These are phyloP conservation scores for Scotopteryx bipunctaria DNA, from an alignment of 2,888 invertebrate species.

Conservation along the genomic window DNA sequence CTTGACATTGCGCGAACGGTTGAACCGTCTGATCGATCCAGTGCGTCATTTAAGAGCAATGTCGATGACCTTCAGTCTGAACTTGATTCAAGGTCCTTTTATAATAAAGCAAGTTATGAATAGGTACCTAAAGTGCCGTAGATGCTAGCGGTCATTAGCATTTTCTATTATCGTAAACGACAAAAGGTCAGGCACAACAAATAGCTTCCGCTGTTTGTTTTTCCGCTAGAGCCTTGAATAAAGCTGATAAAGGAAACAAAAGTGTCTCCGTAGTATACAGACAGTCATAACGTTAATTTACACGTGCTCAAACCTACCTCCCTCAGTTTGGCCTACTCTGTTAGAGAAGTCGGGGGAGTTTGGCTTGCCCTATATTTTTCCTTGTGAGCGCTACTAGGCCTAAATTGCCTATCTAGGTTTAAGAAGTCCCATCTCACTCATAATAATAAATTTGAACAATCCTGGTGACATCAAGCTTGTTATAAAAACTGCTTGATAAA, in stretches of 20 bases:
- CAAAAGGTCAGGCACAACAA: conserved; percentile 28
- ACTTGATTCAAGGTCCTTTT: conserved; percentile 58
- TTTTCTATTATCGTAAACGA: conserved; percentile 39
- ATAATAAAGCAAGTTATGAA: conserved; percentile 52
- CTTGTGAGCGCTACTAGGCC: neutral
- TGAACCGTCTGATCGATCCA: conserved; percentile 69
- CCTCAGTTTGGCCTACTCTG: conserved; percentile 26
- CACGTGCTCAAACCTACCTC: conserved; percentile 20
- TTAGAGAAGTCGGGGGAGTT: conserved; percentile 15
- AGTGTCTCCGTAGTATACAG: conserved; percentile 4
- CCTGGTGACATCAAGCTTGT: too few species aligned
- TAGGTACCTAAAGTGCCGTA: conserved; percentile 45
- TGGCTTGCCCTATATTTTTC: conserved; percentile 21
- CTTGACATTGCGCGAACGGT: conserved; percentile 72
- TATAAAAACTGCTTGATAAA: too few species aligned
- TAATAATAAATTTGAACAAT: too few species aligned
- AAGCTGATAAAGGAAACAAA: conserved; percentile 13
- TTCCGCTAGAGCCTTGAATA: conserved; percentile 16
- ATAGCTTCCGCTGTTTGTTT: conserved; percentile 34
- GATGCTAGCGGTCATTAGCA: conserved; percentile 63
- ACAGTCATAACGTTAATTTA: conserved; percentile 17
- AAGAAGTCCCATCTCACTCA: conserved; percentile 2
- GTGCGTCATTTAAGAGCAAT: conserved; percentile 71
- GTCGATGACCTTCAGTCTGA: conserved; percentile 73
- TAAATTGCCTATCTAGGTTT: too few species aligned